Evolutionary conservation across 2,888 invertebrate species (phyloP).

Genomic region (Sinotaia quadrata): DNA sequence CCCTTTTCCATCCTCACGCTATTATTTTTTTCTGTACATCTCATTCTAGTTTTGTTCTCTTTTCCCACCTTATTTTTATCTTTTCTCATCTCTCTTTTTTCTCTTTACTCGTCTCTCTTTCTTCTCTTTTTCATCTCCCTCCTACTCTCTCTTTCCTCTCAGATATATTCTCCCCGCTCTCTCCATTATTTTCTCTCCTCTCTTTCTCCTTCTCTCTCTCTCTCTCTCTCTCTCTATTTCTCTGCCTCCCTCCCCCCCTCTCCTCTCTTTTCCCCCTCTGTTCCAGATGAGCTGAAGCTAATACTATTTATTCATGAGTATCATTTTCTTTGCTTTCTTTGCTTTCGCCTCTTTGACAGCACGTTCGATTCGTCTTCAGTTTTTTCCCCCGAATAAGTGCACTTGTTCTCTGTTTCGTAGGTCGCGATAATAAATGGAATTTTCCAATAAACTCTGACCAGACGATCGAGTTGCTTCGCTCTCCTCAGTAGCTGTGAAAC

Average conservation of each 20-base stretch:
- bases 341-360: too few species aligned
- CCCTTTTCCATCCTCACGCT: too few species aligned
- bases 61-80: background rate
- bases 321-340: too few species aligned
- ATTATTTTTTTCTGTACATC: background rate
- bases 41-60: background rate
- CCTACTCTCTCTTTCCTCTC: slow-evolving; percentile 7
- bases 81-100: background rate
- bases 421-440: too few species aligned
- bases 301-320: too few species aligned
- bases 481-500: too few species aligned
- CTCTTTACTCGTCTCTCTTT: background rate
- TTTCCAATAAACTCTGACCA: too few species aligned
- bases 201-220: slow-evolving; percentile 12
- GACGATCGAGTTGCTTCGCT: too few species aligned
- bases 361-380: too few species aligned
- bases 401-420: too few species aligned
- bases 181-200: slow-evolving; percentile 4
- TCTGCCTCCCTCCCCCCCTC: background rate
- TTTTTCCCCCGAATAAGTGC: too few species aligned
- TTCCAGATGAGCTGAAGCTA: background rate
- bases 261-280: background rate
- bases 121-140: background rate
- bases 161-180: background rate
- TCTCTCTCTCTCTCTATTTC: background rate